Percentiles rank a stretch among this genome's conserved stretches.
These are phyloP conservation scores for Glareola pratincola DNA, from an alignment of 2,113 vertebrate genomes.

Conservation along the genomic window DNA sequence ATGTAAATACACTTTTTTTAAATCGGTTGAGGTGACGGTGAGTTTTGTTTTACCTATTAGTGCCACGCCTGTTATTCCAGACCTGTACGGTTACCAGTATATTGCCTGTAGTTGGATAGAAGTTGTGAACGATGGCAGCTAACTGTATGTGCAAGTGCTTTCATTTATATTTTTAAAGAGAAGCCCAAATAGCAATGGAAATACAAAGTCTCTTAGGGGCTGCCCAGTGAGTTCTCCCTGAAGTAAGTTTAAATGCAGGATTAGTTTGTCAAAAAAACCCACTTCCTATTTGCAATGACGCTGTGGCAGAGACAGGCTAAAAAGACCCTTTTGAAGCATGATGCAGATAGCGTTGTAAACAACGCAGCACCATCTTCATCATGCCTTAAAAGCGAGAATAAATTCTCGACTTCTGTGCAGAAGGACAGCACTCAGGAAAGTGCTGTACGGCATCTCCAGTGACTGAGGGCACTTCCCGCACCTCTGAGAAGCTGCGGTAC, in stretches of 20 bases:
- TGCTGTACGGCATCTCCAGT: background rate
- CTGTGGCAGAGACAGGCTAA: background rate
- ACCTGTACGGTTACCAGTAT: conserved; percentile 37
- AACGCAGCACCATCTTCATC: background rate
- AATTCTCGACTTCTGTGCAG: background rate
- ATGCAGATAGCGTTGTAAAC: background rate
- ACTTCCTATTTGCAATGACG: background rate
- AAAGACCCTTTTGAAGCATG: background rate
- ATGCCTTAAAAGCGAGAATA: background rate
- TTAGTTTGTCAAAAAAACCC: background rate
- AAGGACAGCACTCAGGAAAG: background rate
- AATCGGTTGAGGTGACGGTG: conserved; percentile 30
- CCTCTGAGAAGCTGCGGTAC: background rate
- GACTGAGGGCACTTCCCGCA: background rate
- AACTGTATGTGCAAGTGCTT: conserved; percentile 37
- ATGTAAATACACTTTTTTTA: conserved; percentile 21
- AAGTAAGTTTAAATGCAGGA: background rate
- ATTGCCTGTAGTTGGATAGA: conserved; percentile 41
- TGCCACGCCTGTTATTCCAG: conserved; percentile 47
- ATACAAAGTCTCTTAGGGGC: conserved; percentile 35
- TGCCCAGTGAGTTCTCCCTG: conserved; percentile 43
- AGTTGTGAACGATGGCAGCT: conserved; percentile 45
- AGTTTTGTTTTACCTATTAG: conserved; percentile 45
- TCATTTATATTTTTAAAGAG: conserved; percentile 55
- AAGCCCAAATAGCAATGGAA: conserved; percentile 30